Evolutionary conservation across 2,113 vertebrate species (phyloP).

Genomic region (Notiomystis cincta): DNA sequence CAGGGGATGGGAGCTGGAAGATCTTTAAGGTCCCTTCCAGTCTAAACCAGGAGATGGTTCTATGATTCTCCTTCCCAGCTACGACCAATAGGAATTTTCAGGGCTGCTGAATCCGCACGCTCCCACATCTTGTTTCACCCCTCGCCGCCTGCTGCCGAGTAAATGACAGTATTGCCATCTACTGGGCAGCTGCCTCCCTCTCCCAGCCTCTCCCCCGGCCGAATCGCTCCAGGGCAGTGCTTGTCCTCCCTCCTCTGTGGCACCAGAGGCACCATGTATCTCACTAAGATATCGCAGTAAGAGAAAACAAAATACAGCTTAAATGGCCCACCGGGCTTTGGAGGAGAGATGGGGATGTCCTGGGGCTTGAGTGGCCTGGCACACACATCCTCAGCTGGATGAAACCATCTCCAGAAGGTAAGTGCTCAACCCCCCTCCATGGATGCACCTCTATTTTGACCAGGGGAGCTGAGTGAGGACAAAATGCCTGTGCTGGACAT

Average conservation of each 20-base stretch:
- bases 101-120: rapidly evolving
- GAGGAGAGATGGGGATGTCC: not conserved
- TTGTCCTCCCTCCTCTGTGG: not conserved
- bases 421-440: rapidly evolving
- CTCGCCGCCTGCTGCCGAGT: not conserved
- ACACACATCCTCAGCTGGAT: not conserved
- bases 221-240: not conserved
- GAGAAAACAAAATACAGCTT: not conserved
- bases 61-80: not conserved
- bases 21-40: not conserved
- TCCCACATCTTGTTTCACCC: not conserved
- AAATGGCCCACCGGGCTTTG: not conserved
- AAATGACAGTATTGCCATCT: constrained; percentile 39
- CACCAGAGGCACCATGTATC: rapidly evolving
- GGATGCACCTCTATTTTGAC: not conserved
- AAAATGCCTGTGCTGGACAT: not conserved
- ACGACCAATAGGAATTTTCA: not conserved
- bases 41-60: not conserved
- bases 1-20: not conserved
- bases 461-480: not conserved
- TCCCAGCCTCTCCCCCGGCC: not conserved
- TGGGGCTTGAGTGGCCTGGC: not conserved
- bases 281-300: not conserved
- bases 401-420: not conserved
- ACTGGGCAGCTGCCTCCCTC: not conserved